Evolutionary conservation across 2,113 vertebrate genomes (phyloP), one percentile per base, ranked within the genome.

Genomic region (Hystrix cristata): DNA sequence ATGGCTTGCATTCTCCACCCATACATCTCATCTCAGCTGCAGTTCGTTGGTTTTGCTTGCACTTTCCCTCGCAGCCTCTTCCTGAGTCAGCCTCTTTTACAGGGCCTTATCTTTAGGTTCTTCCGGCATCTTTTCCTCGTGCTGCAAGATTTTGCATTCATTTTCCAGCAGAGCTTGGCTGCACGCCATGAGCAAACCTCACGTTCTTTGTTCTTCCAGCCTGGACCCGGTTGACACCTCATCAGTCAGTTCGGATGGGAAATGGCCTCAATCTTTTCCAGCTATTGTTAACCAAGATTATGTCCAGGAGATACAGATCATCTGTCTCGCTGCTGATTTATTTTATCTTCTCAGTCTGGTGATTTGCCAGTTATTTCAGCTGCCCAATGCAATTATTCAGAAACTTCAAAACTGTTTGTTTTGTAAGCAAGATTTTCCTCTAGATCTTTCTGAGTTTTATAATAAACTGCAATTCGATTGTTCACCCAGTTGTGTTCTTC

Each of bases 281-380:
- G 95, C 78, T 97, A 97, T 96, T 96, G 95, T 96, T 98, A 96
- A 94, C 43, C 21, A 94, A 97, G 89, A 97, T 97, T 97, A 94
- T 95, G 93, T 93, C 93, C 94, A 93, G 79, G 86, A 97, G 96
- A 96, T 90, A 97, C 83, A 91, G 89, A 97, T 96, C 91, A 74
- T 89, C 95, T 95, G 96, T 93, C 96, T 93, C 96, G 96, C 92
- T 53, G 93, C 89, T 97, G 96, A 98, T 98, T 96, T 93, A 98
- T 97, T 95, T 97, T 95, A 90, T 93, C 90, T 97, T 89, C 80
- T 96, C 95, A 97, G 80, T 91, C 92, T 93, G 93, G 76, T 97
- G 94, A 95, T 65, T 97, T 95, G 38, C 88, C 90, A 96, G 95
- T 97, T 95, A 96, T 97, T 97, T 97, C 94, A 97, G 96, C 95